Percentiles rank a stretch among this genome's conserved stretches.
phyloP scores from a whole-genome alignment of 1,140 invertebrate genomes.

The Atta colombica region DNA sequence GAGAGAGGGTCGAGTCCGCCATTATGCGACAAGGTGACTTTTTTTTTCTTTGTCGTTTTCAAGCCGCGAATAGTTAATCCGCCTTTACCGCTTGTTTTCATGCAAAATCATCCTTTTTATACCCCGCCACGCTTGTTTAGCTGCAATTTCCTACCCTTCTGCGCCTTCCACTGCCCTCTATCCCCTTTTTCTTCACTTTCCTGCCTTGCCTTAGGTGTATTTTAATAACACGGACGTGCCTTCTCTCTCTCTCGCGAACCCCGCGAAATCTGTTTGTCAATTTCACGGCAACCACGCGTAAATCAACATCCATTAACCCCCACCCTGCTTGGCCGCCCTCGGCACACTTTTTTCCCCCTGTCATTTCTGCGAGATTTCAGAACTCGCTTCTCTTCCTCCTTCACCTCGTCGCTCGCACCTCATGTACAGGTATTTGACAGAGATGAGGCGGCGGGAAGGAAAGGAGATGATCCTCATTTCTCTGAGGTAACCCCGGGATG shows the following conservation, averaged over 20 bases:
- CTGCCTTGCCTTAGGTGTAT: conserved; percentile 8
- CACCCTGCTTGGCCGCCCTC: conserved; percentile 1
- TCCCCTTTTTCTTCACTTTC: neutral
- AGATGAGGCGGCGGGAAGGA: neutral
- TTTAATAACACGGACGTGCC: conserved; percentile 48
- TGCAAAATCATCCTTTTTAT: conserved; percentile 64
- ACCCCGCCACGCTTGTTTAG: conserved; percentile 53
- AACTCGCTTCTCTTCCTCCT: conserved; percentile 10
- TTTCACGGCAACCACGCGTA: conserved; percentile 61
- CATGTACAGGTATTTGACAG: conserved; percentile 38
- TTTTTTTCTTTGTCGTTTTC: conserved; percentile 60
- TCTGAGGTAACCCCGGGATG: conserved; percentile 52
- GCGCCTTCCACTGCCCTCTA: neutral
- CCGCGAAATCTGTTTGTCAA: conserved; percentile 64
- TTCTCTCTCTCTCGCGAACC: neutral
- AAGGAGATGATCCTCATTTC: conserved; percentile 50
- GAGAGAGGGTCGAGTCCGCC: conserved; percentile 35
- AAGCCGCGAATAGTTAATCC: conserved; percentile 60
- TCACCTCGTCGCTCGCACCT: neutral
- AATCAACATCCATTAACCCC: conserved; percentile 70
- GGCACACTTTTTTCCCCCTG: neutral
- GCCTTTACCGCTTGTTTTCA: conserved; percentile 62
- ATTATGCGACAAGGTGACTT: conserved; percentile 48
- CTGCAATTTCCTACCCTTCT: conserved; percentile 55
- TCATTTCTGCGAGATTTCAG: neutral